These are phyloP conservation scores for Pseudotriccus pelzelni DNA, from an alignment of 2,797 vertebrate species.

Conservation along the genomic window DNA sequence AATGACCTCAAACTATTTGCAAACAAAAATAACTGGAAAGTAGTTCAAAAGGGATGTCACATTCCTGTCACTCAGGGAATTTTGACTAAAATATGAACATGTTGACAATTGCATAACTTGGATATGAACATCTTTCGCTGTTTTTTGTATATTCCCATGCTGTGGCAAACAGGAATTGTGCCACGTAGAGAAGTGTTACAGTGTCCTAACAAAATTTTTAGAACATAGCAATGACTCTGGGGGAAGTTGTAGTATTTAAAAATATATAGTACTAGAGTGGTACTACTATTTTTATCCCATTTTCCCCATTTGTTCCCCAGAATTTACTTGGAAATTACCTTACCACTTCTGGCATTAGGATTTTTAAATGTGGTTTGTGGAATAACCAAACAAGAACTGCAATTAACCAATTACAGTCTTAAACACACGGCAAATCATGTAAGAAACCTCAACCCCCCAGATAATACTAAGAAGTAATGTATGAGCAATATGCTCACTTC, in stretches of 20 bases:
- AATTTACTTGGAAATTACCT: conserved; percentile 15
- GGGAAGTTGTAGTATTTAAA: background rate
- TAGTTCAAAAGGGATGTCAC: conserved; percentile 28
- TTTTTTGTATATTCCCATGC: background rate
- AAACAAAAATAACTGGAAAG: conserved; percentile 56
- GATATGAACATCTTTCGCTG: background rate
- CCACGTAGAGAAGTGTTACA: background rate
- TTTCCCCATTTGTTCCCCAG: background rate
- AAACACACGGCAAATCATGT: background rate
- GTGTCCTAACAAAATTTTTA: background rate
- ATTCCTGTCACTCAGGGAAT: background rate
- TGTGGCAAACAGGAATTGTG: background rate
- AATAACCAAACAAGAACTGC: conserved; percentile 12
- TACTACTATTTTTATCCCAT: background rate
- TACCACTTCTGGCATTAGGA: background rate
- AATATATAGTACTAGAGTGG: background rate
- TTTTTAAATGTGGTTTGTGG: conserved; percentile 35
- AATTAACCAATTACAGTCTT: conserved; percentile 27
- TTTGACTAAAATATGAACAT: background rate
- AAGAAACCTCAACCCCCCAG: background rate
- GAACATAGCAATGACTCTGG: background rate
- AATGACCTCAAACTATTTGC: conserved; percentile 39
- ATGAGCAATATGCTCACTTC: background rate
- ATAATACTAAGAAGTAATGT: background rate
- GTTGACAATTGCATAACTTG: background rate